phyloP scores from a whole-genome alignment of 2,888 invertebrate genomes.

The Pachymerium ferrugineum region DNA sequence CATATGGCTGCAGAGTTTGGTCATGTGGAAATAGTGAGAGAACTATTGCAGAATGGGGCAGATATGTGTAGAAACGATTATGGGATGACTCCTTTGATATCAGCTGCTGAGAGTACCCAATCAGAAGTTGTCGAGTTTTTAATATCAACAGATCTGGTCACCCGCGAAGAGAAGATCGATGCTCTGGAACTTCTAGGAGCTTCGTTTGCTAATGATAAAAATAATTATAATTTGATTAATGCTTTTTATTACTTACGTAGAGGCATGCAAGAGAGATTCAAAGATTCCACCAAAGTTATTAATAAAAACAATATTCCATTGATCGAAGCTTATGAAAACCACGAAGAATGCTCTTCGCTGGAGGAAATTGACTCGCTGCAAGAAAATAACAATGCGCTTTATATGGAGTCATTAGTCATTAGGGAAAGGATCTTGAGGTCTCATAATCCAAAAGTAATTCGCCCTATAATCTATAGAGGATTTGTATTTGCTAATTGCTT shows the following conservation, averaged over 20 bases:
- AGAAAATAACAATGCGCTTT: conserved; percentile 70
- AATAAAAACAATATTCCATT: conserved; percentile 62
- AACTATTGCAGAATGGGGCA: conserved; percentile 68
- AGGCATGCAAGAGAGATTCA: conserved; percentile 67
- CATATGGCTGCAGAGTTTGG: conserved; percentile 88
- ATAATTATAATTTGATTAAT: conserved; percentile 71
- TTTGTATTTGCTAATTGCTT: conserved; percentile 91
- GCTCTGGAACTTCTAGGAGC: conserved; percentile 84
- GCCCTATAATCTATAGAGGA: conserved; percentile 79
- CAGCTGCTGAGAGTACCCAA: conserved; percentile 79
- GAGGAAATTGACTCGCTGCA: conserved; percentile 60
- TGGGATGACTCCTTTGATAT: conserved; percentile 76
- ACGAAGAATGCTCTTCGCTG: conserved; percentile 70
- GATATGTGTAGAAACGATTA: conserved; percentile 68
- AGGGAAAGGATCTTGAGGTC: conserved; percentile 64
- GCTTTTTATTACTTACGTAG: conserved; percentile 71
- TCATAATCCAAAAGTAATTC: conserved; percentile 63
- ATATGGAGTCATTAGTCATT: conserved; percentile 86
- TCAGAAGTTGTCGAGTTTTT: conserved; percentile 67
- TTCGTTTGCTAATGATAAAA: conserved; percentile 88
- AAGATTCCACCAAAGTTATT: conserved; percentile 57
- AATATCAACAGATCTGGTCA: conserved; percentile 58
- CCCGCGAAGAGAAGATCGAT: conserved; percentile 66
- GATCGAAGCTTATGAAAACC: conserved; percentile 78
- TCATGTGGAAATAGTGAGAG: conserved; percentile 67